These are phyloP conservation scores for cattle (Bos taurus) DNA, from an alignment of 2,113 vertebrate genomes.

Conservation along the genomic window DNA sequence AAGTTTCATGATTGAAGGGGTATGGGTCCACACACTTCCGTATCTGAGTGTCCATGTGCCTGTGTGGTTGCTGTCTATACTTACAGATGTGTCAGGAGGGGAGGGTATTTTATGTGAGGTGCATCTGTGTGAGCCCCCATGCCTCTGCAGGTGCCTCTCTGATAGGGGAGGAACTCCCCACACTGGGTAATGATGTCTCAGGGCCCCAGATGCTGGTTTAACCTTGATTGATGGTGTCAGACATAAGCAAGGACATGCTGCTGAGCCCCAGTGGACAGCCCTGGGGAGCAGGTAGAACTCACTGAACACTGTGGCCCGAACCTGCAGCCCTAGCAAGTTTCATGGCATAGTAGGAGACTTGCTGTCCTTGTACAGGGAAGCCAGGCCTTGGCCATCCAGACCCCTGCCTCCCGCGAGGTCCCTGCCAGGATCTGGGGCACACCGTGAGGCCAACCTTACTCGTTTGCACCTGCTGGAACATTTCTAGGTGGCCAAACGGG, in stretches of 20 bases:
- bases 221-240: neutral
- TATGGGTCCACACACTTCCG: neutral
- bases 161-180: neutral
- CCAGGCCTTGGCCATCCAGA: neutral
- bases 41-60: neutral
- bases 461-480: neutral
- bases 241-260: neutral
- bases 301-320: neutral
- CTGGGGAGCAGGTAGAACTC: neutral
- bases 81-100: neutral
- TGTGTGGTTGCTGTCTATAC: neutral
- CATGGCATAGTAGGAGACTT: neutral
- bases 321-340: neutral
- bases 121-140: neutral
- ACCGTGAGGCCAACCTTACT: neutral
- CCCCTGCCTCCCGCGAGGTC: rapidly evolving
- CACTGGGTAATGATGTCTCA: neutral
- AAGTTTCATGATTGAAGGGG: neutral
- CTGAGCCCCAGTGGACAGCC: neutral
- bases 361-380: neutral
- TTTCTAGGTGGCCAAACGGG: neutral
- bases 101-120: neutral
- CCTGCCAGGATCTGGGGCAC: neutral
- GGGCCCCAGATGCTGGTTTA: neutral
- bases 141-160: neutral